Evolutionary conservation across 2,888 invertebrate genomes (phyloP).

Genomic region (Beris morrisii): DNA sequence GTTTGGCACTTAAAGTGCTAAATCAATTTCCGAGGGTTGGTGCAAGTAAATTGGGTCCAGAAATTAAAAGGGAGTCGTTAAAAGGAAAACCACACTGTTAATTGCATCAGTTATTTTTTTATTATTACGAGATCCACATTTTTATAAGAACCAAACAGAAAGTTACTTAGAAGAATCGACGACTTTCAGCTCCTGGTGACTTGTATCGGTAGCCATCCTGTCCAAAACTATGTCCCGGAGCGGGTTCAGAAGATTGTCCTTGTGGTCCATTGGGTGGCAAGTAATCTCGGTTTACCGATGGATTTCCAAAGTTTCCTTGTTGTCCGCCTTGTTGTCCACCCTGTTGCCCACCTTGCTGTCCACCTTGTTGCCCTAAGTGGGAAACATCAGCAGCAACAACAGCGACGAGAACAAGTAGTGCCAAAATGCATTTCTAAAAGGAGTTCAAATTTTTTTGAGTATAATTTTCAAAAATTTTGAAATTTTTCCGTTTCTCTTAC

Average conservation of each 20-base stretch:
- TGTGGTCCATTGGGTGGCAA: neutral
- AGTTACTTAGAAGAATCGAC: neutral
- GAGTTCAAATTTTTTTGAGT: too few relatives aligned
- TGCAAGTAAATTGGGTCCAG: too few relatives aligned
- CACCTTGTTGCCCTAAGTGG: neutral
- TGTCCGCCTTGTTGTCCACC: neutral
- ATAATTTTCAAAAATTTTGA: too few relatives aligned
- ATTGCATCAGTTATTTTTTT: too few relatives aligned
- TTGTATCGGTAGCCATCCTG: constrained; percentile 6
- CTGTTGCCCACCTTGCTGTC: neutral
- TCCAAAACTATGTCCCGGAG: neutral
- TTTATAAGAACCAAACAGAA: neutral
- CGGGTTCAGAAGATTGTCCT: neutral
- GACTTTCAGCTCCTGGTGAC: neutral
- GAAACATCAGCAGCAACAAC: constrained; percentile 19
- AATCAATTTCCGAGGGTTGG: too few relatives aligned
- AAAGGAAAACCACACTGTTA: too few relatives aligned
- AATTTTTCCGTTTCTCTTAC: neutral
- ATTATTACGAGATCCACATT: too few relatives aligned
- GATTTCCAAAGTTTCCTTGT: neutral
- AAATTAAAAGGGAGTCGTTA: too few relatives aligned
- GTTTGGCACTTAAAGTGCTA: too few relatives aligned
- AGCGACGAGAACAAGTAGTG: neutral
- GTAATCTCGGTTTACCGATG: constrained; percentile 5
- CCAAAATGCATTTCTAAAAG: neutral